Evolutionary conservation across 2,113 vertebrate genomes (phyloP).

Genomic region (Shinisaurus crocodilurus): DNA sequence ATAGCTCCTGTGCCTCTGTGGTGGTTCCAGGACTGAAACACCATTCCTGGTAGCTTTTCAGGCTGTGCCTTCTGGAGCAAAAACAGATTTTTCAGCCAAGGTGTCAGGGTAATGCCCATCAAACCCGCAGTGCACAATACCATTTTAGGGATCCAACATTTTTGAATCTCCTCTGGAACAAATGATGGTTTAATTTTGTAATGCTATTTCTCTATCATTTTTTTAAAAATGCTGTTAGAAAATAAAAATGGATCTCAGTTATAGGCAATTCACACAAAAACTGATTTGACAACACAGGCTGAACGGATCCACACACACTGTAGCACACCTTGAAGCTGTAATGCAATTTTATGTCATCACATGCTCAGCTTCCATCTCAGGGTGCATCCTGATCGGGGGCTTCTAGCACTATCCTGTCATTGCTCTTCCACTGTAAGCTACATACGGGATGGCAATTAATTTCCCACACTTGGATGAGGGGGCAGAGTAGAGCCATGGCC

Average conservation of each 20-base stretch:
- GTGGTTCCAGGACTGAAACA: too few species aligned
- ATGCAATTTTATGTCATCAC: neutral
- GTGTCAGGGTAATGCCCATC: too few species aligned
- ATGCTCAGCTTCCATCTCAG: neutral
- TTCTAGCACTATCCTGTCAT: neutral
- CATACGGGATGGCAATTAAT: neutral
- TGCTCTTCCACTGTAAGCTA: neutral
- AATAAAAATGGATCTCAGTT: neutral
- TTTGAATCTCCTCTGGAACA: too few species aligned
- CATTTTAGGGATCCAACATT: too few species aligned
- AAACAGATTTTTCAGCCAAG: too few species aligned
- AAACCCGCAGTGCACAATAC: too few species aligned
- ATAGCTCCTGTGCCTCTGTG: too few species aligned
- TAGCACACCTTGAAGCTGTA: too few species aligned
- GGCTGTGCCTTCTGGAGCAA: too few species aligned
- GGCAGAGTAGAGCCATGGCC: too few species aligned
- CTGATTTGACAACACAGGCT: neutral
- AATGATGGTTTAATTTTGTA: neutral
- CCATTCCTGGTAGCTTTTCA: too few species aligned
- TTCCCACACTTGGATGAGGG: neutral
- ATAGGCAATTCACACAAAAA: neutral
- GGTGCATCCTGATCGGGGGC: neutral
- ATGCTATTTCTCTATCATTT: neutral
- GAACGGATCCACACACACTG: too few species aligned
- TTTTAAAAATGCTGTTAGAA: neutral